Percentiles rank a stretch among this genome's conserved stretches.
These are phyloP conservation scores for Merluccius polli DNA, from an alignment of 2,797 vertebrate species.

Conservation along the genomic window DNA sequence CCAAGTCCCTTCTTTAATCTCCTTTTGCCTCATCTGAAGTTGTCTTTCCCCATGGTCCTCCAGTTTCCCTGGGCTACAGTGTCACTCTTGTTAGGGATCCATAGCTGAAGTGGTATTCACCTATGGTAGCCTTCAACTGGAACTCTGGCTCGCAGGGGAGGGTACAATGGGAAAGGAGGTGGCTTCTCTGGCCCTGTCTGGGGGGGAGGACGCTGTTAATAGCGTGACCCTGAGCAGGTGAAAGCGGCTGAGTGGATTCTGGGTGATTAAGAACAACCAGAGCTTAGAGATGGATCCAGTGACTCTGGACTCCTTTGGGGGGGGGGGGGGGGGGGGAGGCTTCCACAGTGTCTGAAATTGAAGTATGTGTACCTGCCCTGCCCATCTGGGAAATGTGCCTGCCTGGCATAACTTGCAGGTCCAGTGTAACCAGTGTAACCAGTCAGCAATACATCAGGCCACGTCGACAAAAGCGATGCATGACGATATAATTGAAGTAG, in stretches of 20 bases:
- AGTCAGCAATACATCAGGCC: neutral
- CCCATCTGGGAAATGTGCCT: neutral
- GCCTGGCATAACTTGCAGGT: neutral
- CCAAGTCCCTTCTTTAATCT: neutral
- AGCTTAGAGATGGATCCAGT: conserved; percentile 27
- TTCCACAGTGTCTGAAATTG: too few relatives aligned
- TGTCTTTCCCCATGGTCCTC: neutral
- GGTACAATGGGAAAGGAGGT: neutral
- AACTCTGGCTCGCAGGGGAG: neutral
- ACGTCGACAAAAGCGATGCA: too few relatives aligned
- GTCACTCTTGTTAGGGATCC: neutral
- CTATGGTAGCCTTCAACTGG: neutral
- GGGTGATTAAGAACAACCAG: conserved; percentile 44
- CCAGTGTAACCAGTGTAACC: neutral
- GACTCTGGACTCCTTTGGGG: neutral
- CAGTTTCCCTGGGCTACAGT: too few relatives aligned
- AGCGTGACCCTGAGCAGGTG: conserved; percentile 5
- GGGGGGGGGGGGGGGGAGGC: neutral
- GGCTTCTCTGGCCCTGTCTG: neutral
- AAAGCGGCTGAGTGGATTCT: conserved; percentile 44
- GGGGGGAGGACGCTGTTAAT: neutral
- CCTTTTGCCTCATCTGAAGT: too few relatives aligned
- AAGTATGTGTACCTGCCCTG: neutral
- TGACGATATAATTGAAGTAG: too few relatives aligned
- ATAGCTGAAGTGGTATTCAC: neutral